Evolutionary conservation across 2,797 vertebrate species (phyloP), one percentile per base, ranked within the genome.

Genomic region (Pipistrellus kuhlii): DNA sequence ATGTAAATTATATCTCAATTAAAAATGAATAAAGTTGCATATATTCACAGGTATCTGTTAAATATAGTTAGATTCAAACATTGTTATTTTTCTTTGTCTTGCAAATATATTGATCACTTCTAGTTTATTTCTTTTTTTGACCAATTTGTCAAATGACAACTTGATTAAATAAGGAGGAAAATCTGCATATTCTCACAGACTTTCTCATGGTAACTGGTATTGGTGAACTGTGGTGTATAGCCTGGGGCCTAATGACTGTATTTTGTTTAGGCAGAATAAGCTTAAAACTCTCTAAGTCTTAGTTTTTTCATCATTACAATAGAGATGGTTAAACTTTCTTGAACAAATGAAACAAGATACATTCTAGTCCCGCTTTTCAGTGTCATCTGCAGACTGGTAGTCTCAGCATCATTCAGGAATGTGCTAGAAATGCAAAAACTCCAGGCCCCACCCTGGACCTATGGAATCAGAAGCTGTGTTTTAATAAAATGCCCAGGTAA

Each of bases 1-100:
- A 87, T 96, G 59, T 89, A 95, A 96, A 94, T 95, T 96, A 93
- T 81, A 77, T 35, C 62, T 81, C 85, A 96, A 81, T 94, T 93
- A 73, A 95, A 94, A 95, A 89, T 88, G 89, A 89, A 92, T 95
- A 91, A 93, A 95, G 93, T 91, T 51, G 73, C n/a, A 66, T 27
- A 90, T 35, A 93, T 73, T 88, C 27, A 76, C 48, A 92, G 57
- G 57, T 81, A 85, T 75, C 62, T 81, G 48, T 95, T 95, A 95
- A 88, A 93, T 95, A 94, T 21, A 93, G 71, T 91, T 88, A 81
- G 30, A 62, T 27, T 95, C 66, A 84, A 81, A 69, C 38, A 48
- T 77, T 88, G 20, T 90, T 87, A 72, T 71, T 92, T 82, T 87
- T 51, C 53, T 93, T 85, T 30, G 73, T 81, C 35, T 51, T 76